phyloP scores from a whole-genome alignment of 2,797 vertebrate genomes.

The Parambassis ranga region DNA sequence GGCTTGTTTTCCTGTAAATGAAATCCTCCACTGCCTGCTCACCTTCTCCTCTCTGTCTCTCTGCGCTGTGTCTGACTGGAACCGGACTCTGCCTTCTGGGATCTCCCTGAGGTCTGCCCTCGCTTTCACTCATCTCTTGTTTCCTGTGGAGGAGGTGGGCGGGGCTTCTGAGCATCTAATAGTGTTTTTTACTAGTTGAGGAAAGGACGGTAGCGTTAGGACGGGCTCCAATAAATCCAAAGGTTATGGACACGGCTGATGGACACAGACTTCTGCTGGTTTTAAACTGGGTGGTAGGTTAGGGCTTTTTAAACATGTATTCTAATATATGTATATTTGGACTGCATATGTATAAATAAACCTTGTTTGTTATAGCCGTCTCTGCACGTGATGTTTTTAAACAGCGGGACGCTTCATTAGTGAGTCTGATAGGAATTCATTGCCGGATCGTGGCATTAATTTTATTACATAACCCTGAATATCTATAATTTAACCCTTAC shows the following conservation, averaged over 20 bases:
- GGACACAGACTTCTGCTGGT: conserved; percentile 49
- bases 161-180: conserved; percentile 41
- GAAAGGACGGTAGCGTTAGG: conserved; percentile 18
- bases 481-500: no score
- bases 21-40: conserved; percentile 75
- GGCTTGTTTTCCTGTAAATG: conserved; percentile 80
- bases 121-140: conserved; percentile 57
- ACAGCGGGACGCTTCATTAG: not conserved
- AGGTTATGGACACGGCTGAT: conserved; percentile 54
- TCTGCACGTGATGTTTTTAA: conserved; percentile 17
- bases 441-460: no score
- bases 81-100: conserved; percentile 72
- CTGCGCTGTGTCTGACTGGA: conserved; percentile 72
- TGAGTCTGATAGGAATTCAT: no score
- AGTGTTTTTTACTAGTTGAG: conserved; percentile 53
- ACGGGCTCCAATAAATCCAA: conserved; percentile 57
- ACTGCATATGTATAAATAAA: conserved; percentile 77
- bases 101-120: conserved; percentile 70
- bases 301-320: conserved; percentile 66
- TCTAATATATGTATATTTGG: conserved; percentile 78
- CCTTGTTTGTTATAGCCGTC: conserved; percentile 67
- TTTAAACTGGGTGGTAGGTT: conserved; percentile 65
- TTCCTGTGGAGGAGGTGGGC: conserved; percentile 42
- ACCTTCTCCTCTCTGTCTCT: conserved; percentile 52
- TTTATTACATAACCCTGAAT: not conserved